Conservation (phyloP, 2,888 invertebrate genomes). For the Acanthopleura granulata region DNA sequence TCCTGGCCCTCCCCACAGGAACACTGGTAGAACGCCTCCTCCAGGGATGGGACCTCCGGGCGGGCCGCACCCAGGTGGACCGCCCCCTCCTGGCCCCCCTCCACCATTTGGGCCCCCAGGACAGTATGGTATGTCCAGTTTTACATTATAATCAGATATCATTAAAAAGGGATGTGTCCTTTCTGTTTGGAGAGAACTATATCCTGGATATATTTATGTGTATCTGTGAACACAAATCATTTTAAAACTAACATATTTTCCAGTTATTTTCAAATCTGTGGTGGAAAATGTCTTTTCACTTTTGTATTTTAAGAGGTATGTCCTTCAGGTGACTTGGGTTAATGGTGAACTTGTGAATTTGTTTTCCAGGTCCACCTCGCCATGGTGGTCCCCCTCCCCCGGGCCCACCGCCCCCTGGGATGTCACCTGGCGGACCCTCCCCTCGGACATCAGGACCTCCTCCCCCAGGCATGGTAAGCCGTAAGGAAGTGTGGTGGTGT, state of each 20-base stretch:
- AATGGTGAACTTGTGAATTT: too few species aligned
- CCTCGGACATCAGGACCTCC: slow-evolving; percentile 67
- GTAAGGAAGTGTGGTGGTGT: not conserved
- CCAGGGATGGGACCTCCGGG: slow-evolving; percentile 28
- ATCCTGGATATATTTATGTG: too few species aligned
- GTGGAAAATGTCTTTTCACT: too few species aligned
- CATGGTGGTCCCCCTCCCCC: slow-evolving; percentile 34
- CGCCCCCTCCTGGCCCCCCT: slow-evolving; percentile 28
- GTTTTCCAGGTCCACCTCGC: slow-evolving; percentile 14
- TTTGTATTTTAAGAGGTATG: too few species aligned
- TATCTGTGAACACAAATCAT: too few species aligned
- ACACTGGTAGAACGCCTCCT: slow-evolving; percentile 20
- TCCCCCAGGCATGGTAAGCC: slow-evolving; percentile 39
- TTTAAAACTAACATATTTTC: too few species aligned
- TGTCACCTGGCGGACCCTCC: slow-evolving; percentile 70
- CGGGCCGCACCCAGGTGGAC: slow-evolving; percentile 29
- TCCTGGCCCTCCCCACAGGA: slow-evolving; percentile 38
- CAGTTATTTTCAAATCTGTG: too few species aligned
- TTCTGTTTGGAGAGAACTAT: too few species aligned
- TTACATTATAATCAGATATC: too few species aligned
- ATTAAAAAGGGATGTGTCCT: too few species aligned
- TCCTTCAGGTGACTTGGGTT: too few species aligned
- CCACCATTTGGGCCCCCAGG: not conserved
- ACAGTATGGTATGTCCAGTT: not conserved
- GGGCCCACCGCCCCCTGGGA: slow-evolving; percentile 41